A percentile compares a stretch with the other conserved stretches of the same genome.
Conservation (phyloP, 2,888 invertebrate species). For the Quadriops clusia region DNA sequence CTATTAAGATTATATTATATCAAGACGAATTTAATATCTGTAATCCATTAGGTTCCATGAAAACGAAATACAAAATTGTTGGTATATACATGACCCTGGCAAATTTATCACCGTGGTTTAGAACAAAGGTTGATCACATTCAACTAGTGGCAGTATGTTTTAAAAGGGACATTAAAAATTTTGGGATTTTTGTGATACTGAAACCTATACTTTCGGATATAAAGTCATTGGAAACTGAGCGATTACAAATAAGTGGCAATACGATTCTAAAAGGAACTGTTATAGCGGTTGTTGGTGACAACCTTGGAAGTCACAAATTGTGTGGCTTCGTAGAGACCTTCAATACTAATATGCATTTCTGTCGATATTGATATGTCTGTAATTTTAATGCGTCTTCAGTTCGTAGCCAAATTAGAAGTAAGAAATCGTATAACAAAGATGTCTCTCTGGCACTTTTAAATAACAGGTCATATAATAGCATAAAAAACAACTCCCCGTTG, state of each 20-base stretch:
- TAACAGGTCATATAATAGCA: constrained; percentile 12
- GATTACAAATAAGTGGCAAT: constrained; percentile 12
- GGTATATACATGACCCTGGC: constrained; percentile 23
- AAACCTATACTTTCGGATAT: constrained; percentile 19
- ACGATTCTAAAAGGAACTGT: constrained; percentile 16
- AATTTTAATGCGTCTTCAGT: constrained; percentile 4
- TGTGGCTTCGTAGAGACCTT: constrained; percentile 21
- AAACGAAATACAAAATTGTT: too few species aligned
- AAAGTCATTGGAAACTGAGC: constrained; percentile 17
- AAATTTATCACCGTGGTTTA: constrained; percentile 19
- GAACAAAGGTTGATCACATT: constrained; percentile 19
- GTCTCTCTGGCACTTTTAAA: constrained; percentile 1
- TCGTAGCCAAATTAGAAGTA: neutral
- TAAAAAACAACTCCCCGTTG: constrained; percentile 20
- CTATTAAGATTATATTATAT: constrained; percentile 23
- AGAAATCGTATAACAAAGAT: constrained; percentile 5
- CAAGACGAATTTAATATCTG: constrained; percentile 25
- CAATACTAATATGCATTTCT: constrained; percentile 13
- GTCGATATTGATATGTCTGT: constrained; percentile 16
- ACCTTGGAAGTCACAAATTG: constrained; percentile 18
- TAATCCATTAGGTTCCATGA: constrained; percentile 23
- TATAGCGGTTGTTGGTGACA: constrained; percentile 18
- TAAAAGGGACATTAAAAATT: constrained; percentile 18
- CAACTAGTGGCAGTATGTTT: constrained; percentile 22
- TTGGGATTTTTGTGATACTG: constrained; percentile 18